Evolutionary conservation across 92 coral and sea anemone species (phyloP).

Genomic region (Zoanthus solanderi): DNA sequence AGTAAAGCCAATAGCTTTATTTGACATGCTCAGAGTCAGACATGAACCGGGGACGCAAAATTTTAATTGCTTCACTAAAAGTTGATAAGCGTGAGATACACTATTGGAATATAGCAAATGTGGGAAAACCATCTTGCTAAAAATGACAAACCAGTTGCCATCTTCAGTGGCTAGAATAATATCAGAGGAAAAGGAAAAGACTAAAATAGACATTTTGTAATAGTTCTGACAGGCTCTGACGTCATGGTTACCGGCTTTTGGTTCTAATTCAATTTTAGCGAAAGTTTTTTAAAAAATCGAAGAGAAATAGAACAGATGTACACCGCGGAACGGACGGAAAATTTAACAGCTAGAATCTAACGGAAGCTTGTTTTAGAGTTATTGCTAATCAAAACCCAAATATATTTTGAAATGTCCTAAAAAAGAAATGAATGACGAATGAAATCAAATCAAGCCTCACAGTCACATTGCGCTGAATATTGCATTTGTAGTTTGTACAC

Average conservation of each 20-base stretch:
- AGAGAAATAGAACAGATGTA: not conserved
- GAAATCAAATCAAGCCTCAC: too few species aligned
- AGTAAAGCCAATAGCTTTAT: not conserved
- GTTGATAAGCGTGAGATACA: not conserved
- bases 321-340: too few species aligned
- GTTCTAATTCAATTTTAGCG: not conserved
- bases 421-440: too few species aligned
- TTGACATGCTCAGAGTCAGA: not conserved
- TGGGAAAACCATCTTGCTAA: conserved; percentile 1
- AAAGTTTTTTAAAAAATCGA: not conserved
- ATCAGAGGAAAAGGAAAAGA: conserved; percentile 3
- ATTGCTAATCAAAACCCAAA: too few species aligned
- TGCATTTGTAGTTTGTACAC: too few species aligned
- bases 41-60: not conserved
- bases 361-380: too few species aligned
- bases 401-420: too few species aligned
- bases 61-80: not conserved
- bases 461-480: too few species aligned
- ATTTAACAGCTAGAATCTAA: too few species aligned
- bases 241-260: not conserved
- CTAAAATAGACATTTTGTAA: conserved; percentile 23
- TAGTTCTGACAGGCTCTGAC: conserved; percentile 21
- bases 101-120: not conserved
- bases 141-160: not conserved
- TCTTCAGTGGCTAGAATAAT: not conserved